These are phyloP conservation scores for Drosophila anomelani DNA, from an alignment of 2,888 invertebrate genomes.

Conservation along the genomic window DNA sequence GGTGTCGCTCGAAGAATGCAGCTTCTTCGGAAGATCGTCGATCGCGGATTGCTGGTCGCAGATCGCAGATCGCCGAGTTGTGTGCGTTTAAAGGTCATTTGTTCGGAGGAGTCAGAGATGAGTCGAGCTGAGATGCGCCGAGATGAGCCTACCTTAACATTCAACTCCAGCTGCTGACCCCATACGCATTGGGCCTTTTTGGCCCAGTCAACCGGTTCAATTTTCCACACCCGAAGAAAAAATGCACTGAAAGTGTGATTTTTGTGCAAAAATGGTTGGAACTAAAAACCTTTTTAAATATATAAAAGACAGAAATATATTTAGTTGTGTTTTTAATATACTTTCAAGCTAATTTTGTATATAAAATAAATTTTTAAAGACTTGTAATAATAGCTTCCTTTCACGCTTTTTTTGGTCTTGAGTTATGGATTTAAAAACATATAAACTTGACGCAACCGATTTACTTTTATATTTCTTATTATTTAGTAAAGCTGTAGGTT, in stretches of 20 bases:
- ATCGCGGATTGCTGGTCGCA: slow-evolving; percentile 12
- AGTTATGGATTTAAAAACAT: neutral
- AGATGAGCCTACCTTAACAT: slow-evolving; percentile 83
- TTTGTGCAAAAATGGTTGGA: neutral
- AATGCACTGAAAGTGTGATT: neutral
- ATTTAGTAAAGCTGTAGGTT: no score
- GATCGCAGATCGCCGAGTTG: slow-evolving; percentile 25
- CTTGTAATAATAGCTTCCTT: neutral
- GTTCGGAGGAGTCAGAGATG: slow-evolving; percentile 65
- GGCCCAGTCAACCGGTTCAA: slow-evolving; percentile 63
- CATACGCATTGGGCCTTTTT: slow-evolving; percentile 34
- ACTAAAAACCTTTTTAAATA: neutral
- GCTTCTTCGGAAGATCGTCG: slow-evolving; percentile 21
- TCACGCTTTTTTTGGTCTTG: neutral
- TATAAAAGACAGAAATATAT: neutral
- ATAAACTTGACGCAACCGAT: slow-evolving; percentile 46
- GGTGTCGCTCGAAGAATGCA: slow-evolving; percentile 42
- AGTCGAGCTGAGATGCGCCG: slow-evolving; percentile 15
- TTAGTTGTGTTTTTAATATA: rapidly evolving
- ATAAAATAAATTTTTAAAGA: neutral
- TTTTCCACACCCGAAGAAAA: slow-evolving; percentile 25
- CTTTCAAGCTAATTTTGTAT: neutral
- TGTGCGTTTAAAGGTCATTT: slow-evolving; percentile 79
- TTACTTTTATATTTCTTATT: no score
- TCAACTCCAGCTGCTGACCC: slow-evolving; percentile 65